phyloP scores from a whole-genome alignment of 1,140 invertebrate genomes.

The Zaprionus kolodkinae region DNA sequence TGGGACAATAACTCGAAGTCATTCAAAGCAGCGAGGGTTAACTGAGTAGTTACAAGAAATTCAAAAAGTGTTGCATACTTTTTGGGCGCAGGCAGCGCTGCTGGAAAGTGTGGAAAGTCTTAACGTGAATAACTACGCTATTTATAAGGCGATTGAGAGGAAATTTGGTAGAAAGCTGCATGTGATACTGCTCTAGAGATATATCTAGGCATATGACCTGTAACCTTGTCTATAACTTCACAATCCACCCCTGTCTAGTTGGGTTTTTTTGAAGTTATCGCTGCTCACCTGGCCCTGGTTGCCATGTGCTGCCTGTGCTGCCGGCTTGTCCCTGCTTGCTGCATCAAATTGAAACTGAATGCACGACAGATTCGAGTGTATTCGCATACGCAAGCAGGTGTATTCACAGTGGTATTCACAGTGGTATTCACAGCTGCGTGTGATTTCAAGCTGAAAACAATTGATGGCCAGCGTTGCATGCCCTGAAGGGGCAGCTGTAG shows the following conservation, averaged over 20 bases:
- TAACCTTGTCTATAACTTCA: neutral
- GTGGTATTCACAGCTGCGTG: conserved; percentile 19
- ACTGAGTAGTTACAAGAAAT: too few relatives aligned
- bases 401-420: neutral
- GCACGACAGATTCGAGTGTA: neutral
- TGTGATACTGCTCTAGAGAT: too few relatives aligned
- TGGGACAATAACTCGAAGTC: neutral
- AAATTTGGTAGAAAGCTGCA: too few relatives aligned
- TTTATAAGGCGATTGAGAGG: too few relatives aligned
- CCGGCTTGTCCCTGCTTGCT: neutral
- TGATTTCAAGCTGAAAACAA: conserved; percentile 46
- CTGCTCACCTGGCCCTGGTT: conserved; percentile 24
- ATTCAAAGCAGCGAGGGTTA: neutral
- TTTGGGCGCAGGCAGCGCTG: too few relatives aligned
- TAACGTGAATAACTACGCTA: too few relatives aligned
- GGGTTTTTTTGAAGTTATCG: neutral
- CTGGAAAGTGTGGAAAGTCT: too few relatives aligned
- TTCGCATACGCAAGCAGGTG: conserved; percentile 7
- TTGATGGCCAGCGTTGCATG: conserved; percentile 25
- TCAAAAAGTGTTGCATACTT: too few relatives aligned
- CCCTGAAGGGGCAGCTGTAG: conserved; percentile 9
- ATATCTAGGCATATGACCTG: too few relatives aligned
- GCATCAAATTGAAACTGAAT: conserved; percentile 53
- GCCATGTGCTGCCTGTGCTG: conserved; percentile 35
- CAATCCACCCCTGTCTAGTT: neutral